Evolutionary conservation across 2,888 invertebrate genomes (phyloP), one percentile per base, ranked within the genome.

Genomic region (Cremastinae sp.): DNA sequence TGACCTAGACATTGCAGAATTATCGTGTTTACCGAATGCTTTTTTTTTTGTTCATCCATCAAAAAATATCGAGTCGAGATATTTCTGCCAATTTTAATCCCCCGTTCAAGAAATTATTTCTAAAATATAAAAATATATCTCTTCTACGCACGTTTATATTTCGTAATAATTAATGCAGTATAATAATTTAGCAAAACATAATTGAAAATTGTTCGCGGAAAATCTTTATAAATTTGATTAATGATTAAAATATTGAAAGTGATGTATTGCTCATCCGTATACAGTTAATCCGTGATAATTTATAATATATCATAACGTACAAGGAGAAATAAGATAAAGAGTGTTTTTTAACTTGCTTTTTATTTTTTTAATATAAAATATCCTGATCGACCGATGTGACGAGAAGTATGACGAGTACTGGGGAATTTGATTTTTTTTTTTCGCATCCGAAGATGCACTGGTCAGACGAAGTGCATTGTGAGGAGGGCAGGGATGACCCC

Each of bases 401-500:
- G 53, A 61, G 14, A 59, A 77, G 14, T 70, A 77, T 73, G 73
- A 74, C 71, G 74, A 53, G 74, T 56, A 64, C 71, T 64, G 55
- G 69, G 74, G 61, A 72, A 37, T 51, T 49, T 51, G 47, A 1
- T 66, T 45, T 59, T 43, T 69, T 61, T 70, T 61, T 55, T 53
- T 55, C 20, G 61, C 61, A 53, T 73, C 65, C 65, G 79, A 81
- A 76, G 84, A 83, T 85, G 84, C 87, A 85, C 83, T 85, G 87
- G 86, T 86, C 87, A 87, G 86, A 87, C 84, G 86, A 85, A 83
- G 85, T 85, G 84, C 84, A 88, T 88, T 88, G 86, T 88, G 86
- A 86, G 85, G 85, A 87, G 84, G 88, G 89, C 89, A 89, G 89
- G 89, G 89, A 89, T 89, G 89, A 89, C 89, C 89, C 89, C 89